Conservation (phyloP, 2,888 invertebrate genomes). For the Epsilonema sp. region DNA sequence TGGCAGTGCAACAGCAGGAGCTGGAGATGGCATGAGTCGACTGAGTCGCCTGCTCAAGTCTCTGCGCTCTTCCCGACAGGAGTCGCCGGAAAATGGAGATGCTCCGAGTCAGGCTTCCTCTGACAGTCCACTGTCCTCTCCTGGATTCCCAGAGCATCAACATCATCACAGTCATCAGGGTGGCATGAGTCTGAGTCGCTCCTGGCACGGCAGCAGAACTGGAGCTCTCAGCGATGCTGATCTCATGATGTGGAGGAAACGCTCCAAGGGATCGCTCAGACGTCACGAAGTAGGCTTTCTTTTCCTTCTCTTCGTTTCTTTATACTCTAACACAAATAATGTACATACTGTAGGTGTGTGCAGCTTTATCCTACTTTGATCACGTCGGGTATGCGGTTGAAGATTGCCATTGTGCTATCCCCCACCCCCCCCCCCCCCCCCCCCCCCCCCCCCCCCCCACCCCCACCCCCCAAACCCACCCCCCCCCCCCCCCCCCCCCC, state of each 20-base stretch:
- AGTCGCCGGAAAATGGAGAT: background rate
- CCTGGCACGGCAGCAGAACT: background rate
- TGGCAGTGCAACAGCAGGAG: no score
- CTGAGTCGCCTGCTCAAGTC: background rate
- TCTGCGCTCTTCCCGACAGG: background rate
- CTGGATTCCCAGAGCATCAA: no score
- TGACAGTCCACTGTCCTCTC: conserved; percentile 1
- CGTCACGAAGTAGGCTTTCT: conserved; percentile 1
- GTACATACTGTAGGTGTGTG: no score
- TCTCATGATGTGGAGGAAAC: background rate
- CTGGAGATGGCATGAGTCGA: background rate
- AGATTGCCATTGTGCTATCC: no score
- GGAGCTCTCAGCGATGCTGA: conserved; percentile 2
- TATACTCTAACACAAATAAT: no score
- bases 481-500: no score
- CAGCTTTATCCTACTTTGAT: no score
- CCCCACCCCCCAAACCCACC: no score
- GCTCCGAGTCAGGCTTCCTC: background rate
- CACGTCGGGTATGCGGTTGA: no score
- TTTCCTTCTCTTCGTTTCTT: no score
- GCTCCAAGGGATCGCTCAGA: conserved; percentile 1
- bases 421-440: no score
- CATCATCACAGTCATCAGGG: background rate
- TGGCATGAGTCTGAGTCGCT: background rate
- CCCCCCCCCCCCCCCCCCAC: no score